These are phyloP conservation scores for Psilopsiagon aymara DNA, from an alignment of 2,113 vertebrate genomes.

Conservation along the genomic window DNA sequence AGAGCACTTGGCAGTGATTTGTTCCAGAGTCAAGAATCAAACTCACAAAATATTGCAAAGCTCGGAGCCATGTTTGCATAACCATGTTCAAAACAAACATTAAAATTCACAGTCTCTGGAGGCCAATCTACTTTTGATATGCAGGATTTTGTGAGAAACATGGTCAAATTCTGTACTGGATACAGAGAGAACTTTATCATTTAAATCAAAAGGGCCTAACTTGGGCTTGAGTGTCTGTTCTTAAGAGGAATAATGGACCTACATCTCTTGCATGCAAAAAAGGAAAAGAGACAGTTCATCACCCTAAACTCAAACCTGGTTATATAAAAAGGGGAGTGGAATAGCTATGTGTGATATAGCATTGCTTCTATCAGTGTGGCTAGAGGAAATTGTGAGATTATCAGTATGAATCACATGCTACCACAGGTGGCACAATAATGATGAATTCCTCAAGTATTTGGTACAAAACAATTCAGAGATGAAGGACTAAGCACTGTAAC, in stretches of 20 bases:
- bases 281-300: background rate
- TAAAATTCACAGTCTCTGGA: conserved; percentile 40
- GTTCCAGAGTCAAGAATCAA: conserved; percentile 59
- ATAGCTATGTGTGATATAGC: background rate
- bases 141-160: background rate
- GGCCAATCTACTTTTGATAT: background rate
- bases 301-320: background rate
- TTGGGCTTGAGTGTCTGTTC: background rate
- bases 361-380: background rate
- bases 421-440: background rate
- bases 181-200: background rate
- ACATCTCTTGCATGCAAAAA: background rate
- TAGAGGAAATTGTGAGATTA: background rate
- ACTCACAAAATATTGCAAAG: background rate
- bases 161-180: background rate
- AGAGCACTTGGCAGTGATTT: conserved; percentile 61
- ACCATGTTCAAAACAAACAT: conserved; percentile 43
- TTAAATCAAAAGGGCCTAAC: background rate
- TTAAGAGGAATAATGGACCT: background rate
- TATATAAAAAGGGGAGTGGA: background rate
- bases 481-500: background rate
- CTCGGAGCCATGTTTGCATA: conserved; percentile 31
- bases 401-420: background rate
- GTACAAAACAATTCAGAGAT: background rate
- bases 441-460: background rate